Evolutionary conservation across 1,140 invertebrate species (phyloP).

Genomic region (Scaptomyza pallida): DNA sequence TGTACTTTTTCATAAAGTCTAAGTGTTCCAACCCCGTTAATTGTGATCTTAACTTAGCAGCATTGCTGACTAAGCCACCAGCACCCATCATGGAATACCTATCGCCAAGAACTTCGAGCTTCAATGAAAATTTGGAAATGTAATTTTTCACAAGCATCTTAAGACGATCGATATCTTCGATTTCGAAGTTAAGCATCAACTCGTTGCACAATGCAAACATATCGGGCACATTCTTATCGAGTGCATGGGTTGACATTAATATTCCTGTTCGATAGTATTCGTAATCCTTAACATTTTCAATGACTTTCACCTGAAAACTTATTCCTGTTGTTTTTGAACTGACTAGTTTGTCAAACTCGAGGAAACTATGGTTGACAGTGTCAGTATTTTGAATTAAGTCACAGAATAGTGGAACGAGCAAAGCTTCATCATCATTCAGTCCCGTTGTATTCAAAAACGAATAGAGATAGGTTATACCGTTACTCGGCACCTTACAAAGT

Average conservation of each 20-base stretch:
- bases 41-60: conserved; percentile 88
- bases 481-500: conserved; percentile 91
- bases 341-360: conserved; percentile 91
- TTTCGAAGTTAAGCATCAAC: conserved; percentile 88
- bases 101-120: conserved; percentile 92
- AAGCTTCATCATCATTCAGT: conserved; percentile 88
- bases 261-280: conserved; percentile 90
- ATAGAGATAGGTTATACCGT: conserved; percentile 93
- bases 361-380: conserved; percentile 90
- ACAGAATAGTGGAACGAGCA: conserved; percentile 92
- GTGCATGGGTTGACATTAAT: conserved; percentile 90
- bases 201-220: conserved; percentile 93
- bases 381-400: conserved; percentile 92
- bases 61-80: conserved; percentile 88
- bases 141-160: conserved; percentile 91
- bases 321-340: conserved; percentile 92
- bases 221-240: conserved; percentile 91
- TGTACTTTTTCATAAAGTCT: conserved; percentile 90
- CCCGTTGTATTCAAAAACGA: conserved; percentile 88
- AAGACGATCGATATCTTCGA: conserved; percentile 90
- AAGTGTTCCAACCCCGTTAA: conserved; percentile 92
- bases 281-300: conserved; percentile 87
- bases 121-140: conserved; percentile 90
- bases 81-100: conserved; percentile 93
- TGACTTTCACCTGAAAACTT: conserved; percentile 87